Evolutionary conservation across 2,797 vertebrate species (phyloP).

Genomic region (Leuciscus waleckii): DNA sequence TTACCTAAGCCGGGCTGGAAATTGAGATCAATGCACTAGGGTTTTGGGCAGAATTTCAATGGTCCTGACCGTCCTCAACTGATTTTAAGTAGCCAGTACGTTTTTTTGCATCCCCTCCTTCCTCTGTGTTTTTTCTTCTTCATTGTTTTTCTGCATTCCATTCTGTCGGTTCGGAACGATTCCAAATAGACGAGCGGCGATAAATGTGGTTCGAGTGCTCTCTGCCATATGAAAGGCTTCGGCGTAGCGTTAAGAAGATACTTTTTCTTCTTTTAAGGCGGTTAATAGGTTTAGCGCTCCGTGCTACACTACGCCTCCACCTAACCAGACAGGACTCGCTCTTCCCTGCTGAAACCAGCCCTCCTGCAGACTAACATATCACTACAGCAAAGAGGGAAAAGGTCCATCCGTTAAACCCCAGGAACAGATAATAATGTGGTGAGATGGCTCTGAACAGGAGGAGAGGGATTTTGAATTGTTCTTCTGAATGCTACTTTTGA

Average conservation of each 20-base stretch:
- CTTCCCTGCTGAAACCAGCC: neutral
- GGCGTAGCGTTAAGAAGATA: neutral
- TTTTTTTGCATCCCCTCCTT: constrained; percentile 41
- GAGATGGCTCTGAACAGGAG: constrained; percentile 1
- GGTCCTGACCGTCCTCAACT: constrained; percentile 60
- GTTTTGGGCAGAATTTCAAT: constrained; percentile 74
- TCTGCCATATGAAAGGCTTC: constrained; percentile 17
- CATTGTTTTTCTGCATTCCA: constrained; percentile 41
- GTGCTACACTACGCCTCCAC: constrained; percentile 29
- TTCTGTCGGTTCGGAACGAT: constrained; percentile 52
- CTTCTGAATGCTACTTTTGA: neutral
- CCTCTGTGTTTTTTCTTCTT: neutral
- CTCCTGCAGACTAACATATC: constrained; percentile 21
- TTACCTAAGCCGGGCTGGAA: constrained; percentile 75
- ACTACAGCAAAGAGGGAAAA: constrained; percentile 10
- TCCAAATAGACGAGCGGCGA: constrained; percentile 2
- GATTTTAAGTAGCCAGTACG: constrained; percentile 71
- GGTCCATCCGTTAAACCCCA: neutral
- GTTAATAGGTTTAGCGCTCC: constrained; percentile 46
- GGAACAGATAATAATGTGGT: constrained; percentile 13
- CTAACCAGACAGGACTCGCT: constrained; percentile 3
- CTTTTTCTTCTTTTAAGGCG: constrained; percentile 20
- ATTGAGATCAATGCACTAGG: constrained; percentile 75
- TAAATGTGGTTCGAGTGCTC: constrained; percentile 14
- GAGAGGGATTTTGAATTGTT: neutral